Evolutionary conservation across 2,797 vertebrate genomes (phyloP).

Genomic region (Remorina albescens): DNA sequence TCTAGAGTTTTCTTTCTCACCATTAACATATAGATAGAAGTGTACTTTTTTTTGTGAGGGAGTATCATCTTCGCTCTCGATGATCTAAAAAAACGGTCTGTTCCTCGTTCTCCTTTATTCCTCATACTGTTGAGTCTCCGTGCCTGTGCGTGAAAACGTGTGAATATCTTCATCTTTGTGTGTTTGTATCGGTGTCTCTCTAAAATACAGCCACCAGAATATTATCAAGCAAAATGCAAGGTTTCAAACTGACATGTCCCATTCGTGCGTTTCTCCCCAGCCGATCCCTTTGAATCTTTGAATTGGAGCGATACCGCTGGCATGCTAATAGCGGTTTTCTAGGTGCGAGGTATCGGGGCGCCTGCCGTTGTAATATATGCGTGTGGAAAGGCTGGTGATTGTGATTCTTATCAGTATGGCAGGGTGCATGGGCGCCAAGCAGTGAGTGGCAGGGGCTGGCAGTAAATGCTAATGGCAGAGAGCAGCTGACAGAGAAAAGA

Average conservation of each 20-base stretch:
- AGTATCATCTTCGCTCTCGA: conserved; percentile 54
- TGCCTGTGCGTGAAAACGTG: conserved; percentile 10
- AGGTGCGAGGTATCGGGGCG: conserved; percentile 70
- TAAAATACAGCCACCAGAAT: conserved; percentile 58
- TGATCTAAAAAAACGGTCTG: conserved; percentile 45
- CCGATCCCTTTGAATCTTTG: conserved; percentile 73
- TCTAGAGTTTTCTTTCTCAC: conserved; percentile 18
- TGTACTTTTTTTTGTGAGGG: conserved; percentile 19
- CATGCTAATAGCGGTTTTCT: conserved; percentile 80
- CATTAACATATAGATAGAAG: conserved; percentile 64
- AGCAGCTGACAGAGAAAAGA: conserved; percentile 82
- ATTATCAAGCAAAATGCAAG: conserved; percentile 62
- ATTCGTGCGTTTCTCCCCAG: conserved; percentile 43
- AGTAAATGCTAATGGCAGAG: conserved; percentile 85
- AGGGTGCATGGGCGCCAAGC: conserved; percentile 72
- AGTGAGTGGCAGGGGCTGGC: conserved; percentile 81
- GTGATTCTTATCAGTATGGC: conserved; percentile 84
- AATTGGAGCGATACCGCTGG: conserved; percentile 67
- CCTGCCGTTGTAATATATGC: conserved; percentile 81
- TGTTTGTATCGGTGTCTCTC: conserved; percentile 42
- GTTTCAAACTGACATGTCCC: conserved; percentile 65
- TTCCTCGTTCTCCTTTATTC: conserved; percentile 34
- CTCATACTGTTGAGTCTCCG: not conserved
- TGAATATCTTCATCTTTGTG: conserved; percentile 2
- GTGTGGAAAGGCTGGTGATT: conserved; percentile 80